Evolutionary conservation across 2,888 invertebrate genomes (phyloP).

Genomic region (Rhagium mordax): DNA sequence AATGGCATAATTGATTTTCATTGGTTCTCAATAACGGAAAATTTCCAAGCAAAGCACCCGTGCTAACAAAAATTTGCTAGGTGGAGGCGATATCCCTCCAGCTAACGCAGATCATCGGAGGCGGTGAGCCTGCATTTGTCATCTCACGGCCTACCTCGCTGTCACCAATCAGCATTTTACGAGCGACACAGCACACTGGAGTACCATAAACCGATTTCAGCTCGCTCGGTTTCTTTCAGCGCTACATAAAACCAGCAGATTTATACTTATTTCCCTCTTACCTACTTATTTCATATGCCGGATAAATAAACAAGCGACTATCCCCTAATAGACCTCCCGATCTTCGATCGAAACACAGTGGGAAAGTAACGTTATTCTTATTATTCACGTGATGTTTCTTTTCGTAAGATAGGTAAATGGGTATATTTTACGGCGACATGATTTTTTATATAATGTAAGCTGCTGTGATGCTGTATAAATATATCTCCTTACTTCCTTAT

Average conservation of each 20-base stretch:
- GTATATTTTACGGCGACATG: neutral
- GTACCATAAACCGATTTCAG: slow-evolving; percentile 66
- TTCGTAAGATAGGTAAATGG: neutral
- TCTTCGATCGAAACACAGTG: slow-evolving; percentile 1
- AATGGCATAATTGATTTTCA: neutral
- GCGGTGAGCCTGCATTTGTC: slow-evolving; percentile 57
- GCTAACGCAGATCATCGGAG: slow-evolving; percentile 43
- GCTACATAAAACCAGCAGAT: slow-evolving; percentile 50
- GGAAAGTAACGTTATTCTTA: slow-evolving; percentile 4
- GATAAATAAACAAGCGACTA: slow-evolving; percentile 32
- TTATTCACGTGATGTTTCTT: slow-evolving; percentile 16
- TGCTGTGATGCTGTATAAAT: too few relatives aligned
- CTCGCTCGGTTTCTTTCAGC: slow-evolving; percentile 56
- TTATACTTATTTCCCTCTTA: slow-evolving; percentile 44
- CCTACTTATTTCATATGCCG: slow-evolving; percentile 39
- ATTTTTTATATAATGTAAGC: neutral
- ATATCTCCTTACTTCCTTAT: too few relatives aligned
- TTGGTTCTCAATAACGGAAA: neutral
- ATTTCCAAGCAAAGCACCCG: neutral
- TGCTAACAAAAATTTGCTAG: slow-evolving; percentile 5
- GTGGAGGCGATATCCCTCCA: slow-evolving; percentile 31
- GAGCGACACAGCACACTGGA: slow-evolving; percentile 65
- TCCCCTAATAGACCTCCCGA: slow-evolving; percentile 13
- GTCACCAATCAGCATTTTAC: slow-evolving; percentile 69
- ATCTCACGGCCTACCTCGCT: slow-evolving; percentile 61